Conservation (phyloP, 2,113 vertebrate species). For the Scophthalmus maximus region DNA sequence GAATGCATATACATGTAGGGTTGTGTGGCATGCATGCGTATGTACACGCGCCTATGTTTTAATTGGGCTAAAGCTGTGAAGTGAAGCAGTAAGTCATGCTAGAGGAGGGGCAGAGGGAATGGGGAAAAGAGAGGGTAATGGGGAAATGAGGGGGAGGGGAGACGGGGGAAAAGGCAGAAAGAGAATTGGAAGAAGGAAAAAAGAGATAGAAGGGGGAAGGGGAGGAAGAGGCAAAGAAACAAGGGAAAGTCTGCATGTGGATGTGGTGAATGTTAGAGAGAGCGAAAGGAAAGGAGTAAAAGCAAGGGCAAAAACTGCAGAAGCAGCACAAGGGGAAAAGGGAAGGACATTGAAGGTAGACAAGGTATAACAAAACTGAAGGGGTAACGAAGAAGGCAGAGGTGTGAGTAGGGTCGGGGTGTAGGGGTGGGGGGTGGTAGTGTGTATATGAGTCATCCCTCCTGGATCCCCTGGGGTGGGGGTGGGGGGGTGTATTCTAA, state of each 20-base stretch:
- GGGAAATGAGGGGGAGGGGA: conserved; percentile 71
- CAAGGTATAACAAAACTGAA: conserved; percentile 49
- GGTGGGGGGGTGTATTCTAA: conserved; percentile 77
- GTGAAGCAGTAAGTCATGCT: conserved; percentile 82
- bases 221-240: conserved; percentile 30
- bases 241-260: conserved; percentile 30
- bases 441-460: conserved; percentile 82
- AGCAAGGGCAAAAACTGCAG: conserved; percentile 56
- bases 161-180: conserved; percentile 51
- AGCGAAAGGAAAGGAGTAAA: conserved; percentile 44
- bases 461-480: conserved; percentile 80
- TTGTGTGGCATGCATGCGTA: conserved; percentile 20
- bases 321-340: conserved; percentile 47
- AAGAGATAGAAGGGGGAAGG: conserved; percentile 26
- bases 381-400: conserved; percentile 25
- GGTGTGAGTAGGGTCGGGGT: conserved; percentile 11
- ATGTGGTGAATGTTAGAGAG: conserved; percentile 44
- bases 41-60: conserved; percentile 65
- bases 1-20: conserved; percentile 5
- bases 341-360: conserved; percentile 55
- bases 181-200: conserved; percentile 44
- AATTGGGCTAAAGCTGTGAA: conserved; percentile 84
- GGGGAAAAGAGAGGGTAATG: conserved; percentile 68
- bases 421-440: conserved; percentile 6
- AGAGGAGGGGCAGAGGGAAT: conserved; percentile 67